Conservation (phyloP, 2,888 invertebrate species). For the Caenorhabditis panamensis region DNA sequence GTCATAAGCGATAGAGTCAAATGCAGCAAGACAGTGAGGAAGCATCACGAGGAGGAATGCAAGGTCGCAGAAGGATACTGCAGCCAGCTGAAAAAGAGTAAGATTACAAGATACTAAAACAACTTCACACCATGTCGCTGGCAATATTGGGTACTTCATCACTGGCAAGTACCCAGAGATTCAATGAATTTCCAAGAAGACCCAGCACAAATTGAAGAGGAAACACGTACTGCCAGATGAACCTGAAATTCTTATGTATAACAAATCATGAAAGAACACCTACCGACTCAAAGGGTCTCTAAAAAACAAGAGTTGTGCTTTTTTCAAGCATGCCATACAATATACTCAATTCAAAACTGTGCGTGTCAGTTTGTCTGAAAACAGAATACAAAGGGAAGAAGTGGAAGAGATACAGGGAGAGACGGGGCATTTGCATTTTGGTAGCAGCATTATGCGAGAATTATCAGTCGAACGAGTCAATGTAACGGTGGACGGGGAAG, state of each 20-base stretch:
- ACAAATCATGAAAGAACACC: background rate
- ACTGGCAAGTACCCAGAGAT: slow-evolving; percentile 77
- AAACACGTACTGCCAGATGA: slow-evolving; percentile 77
- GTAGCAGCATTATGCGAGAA: slow-evolving; percentile 38
- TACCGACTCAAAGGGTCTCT: slow-evolving; percentile 66
- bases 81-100: slow-evolving; percentile 74
- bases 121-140: slow-evolving; percentile 76
- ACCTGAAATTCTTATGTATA: slow-evolving; percentile 32
- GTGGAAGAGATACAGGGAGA: slow-evolving; percentile 2
- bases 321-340: slow-evolving; percentile 71
- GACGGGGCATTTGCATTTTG: slow-evolving; percentile 49
- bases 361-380: slow-evolving; percentile 22
- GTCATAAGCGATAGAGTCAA: slow-evolving; percentile 65
- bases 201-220: slow-evolving; percentile 78
- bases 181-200: slow-evolving; percentile 78
- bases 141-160: slow-evolving; percentile 79
- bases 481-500: slow-evolving; percentile 9
- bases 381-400: slow-evolving; percentile 15
- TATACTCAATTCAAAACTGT: slow-evolving; percentile 3
- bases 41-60: slow-evolving; percentile 73
- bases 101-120: no score
- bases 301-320: slow-evolving; percentile 67
- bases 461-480: slow-evolving; percentile 30
- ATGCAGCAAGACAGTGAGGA: slow-evolving; percentile 72
- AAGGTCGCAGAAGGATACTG: slow-evolving; percentile 79